phyloP scores from a whole-genome alignment of 2,797 vertebrate genomes.

The Anomalospiza imberbis region DNA sequence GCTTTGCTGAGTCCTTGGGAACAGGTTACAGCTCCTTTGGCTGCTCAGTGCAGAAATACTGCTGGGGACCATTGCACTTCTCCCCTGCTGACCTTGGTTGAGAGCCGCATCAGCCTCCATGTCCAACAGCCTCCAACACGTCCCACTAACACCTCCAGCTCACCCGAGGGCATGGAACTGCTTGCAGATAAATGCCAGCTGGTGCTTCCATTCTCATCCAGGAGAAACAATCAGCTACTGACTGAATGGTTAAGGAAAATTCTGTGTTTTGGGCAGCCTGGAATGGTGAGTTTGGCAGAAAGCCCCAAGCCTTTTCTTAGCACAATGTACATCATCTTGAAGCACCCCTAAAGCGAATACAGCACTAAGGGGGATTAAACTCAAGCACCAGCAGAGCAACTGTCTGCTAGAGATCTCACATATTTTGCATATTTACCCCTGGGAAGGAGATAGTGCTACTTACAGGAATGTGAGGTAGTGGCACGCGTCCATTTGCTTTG shows the following conservation, averaged over 20 bases:
- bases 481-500: conserved; percentile 96
- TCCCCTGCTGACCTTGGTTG: neutral
- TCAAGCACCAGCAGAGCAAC: neutral
- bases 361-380: neutral
- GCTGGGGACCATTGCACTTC: neutral
- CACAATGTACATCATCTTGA: neutral
- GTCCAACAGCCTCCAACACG: neutral
- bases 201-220: neutral
- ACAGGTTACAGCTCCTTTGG: neutral
- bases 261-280: neutral
- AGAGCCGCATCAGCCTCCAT: neutral
- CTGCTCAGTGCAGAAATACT: neutral
- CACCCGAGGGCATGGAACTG: neutral
- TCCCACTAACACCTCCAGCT: neutral
- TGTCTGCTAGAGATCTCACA: neutral
- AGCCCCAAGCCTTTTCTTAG: neutral
- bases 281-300: neutral
- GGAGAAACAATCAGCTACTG: neutral
- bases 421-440: conserved; percentile 18
- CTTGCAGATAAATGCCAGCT: neutral
- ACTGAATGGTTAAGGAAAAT: neutral
- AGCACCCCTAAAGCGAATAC: neutral
- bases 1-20: neutral
- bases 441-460: conserved; percentile 67
- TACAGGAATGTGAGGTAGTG: conserved; percentile 99